A percentile compares a stretch with the other conserved stretches of the same genome.
phyloP scores from a whole-genome alignment of 2,888 invertebrate species.

The Malthinus flaveolus region DNA sequence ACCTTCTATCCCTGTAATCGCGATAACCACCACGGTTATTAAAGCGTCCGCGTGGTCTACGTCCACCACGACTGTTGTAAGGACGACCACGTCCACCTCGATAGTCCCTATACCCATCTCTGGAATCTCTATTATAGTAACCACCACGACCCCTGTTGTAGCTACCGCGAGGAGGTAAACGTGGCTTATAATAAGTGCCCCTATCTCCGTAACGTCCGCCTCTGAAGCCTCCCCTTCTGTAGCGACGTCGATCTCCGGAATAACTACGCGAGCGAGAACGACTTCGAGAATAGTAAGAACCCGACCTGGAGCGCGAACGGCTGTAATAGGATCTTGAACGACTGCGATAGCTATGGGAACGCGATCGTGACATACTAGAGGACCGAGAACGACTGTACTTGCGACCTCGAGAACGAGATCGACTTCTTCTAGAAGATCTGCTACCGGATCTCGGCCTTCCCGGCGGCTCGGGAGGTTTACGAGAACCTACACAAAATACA shows the following conservation, averaged over 20 bases:
- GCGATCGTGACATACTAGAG: slow-evolving; percentile 57
- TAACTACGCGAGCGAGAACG: slow-evolving; percentile 63
- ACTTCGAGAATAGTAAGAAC: slow-evolving; percentile 61
- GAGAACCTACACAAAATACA: slow-evolving; percentile 31
- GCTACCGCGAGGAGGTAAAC: slow-evolving; percentile 66
- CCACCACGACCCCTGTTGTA: slow-evolving; percentile 47
- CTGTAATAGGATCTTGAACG: slow-evolving; percentile 67
- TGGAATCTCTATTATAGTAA: slow-evolving; percentile 47
- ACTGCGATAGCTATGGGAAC: slow-evolving; percentile 51
- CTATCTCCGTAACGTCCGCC: slow-evolving; percentile 63
- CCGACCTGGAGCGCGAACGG: slow-evolving; percentile 56
- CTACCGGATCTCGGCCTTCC: slow-evolving; percentile 57
- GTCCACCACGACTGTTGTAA: slow-evolving; percentile 42
- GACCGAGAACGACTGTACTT: slow-evolving; percentile 52
- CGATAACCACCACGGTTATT: slow-evolving; percentile 57
- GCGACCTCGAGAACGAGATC: slow-evolving; percentile 63
- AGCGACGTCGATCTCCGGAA: slow-evolving; percentile 58
- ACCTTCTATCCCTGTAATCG: slow-evolving; percentile 68
- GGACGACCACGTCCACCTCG: slow-evolving; percentile 50
- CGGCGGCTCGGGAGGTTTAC: slow-evolving; percentile 54
- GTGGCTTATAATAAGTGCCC: slow-evolving; percentile 78
- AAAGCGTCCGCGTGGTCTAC: slow-evolving; percentile 46
- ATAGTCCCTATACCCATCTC: slow-evolving; percentile 42
- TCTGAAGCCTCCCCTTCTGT: slow-evolving; percentile 56
- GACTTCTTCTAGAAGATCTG: slow-evolving; percentile 67